Evolutionary conservation across 2,888 invertebrate genomes (phyloP), one percentile per base, ranked within the genome.

Genomic region (Cheilosia urbana): DNA sequence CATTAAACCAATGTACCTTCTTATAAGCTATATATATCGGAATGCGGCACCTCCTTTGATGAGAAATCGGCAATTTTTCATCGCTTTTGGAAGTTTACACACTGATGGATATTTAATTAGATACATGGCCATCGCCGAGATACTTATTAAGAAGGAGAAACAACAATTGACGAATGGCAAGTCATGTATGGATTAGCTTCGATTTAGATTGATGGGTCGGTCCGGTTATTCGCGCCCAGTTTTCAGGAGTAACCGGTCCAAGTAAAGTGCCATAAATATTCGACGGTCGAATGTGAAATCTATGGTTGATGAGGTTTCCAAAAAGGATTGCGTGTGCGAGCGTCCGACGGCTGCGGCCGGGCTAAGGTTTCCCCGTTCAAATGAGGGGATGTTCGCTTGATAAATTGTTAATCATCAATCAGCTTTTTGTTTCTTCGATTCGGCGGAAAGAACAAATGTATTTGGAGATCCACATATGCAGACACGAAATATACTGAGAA

Each of bases 91-190:
- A 66, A 73, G 58, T 66, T 73, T 53, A 73, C 60, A 66, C 21
- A 27, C 66, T 83, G 83, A 83, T 83, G 83, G 68, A 79, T 83
- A 68, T 83, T 83, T 83, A 83, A 83, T 83, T 83, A 73, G 83
- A 73, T 53, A 73, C 47, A 47, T 37, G 17, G 49, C 17, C 76
- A 69, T 30, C 47, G 17, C n/a, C 15, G 27, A 37, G 57, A 51
- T 30, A 47, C 19, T 45, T 19, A 55, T 37, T 13, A 72, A 57
- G 40, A 63, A 47, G 62, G 17, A 19, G 57, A 37, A 71, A 63
- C 17, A 72, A 34, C 27, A 45, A 78, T 79, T 83, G 83, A 83
- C 63, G 83, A 83, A 78, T 49, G 53, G 66, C 57, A 62, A 78
- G 47, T 60, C 72, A 68, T 49, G 78, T 78, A 78, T 78, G 82